These are phyloP conservation scores for Lepidocyrtinus sp. DNA, from an alignment of 2,888 invertebrate genomes.

Conservation along the genomic window DNA sequence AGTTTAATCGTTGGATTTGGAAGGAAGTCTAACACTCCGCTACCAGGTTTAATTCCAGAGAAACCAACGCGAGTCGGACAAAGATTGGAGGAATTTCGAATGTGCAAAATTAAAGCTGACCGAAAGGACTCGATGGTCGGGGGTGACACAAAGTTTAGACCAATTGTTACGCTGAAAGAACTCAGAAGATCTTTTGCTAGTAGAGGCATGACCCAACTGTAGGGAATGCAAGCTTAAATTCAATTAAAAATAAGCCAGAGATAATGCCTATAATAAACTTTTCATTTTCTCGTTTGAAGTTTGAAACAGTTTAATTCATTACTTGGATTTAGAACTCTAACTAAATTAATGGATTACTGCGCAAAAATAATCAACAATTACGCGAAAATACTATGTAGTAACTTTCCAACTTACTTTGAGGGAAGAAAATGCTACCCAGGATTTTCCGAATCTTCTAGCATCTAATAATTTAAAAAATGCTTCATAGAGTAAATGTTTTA, in stretches of 20 bases:
- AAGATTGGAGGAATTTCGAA: slow-evolving; percentile 31
- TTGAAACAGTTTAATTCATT: too few relatives aligned
- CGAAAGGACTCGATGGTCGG: neutral
- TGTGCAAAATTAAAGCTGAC: slow-evolving; percentile 28
- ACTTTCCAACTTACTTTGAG: too few relatives aligned
- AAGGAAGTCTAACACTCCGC: neutral
- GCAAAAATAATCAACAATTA: too few relatives aligned
- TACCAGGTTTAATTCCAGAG: neutral
- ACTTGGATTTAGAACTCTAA: too few relatives aligned
- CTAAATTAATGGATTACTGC: too few relatives aligned
- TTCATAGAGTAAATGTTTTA: slow-evolving; percentile 16
- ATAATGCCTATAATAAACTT: too few relatives aligned
- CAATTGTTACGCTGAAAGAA: slow-evolving; percentile 30
- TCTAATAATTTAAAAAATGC: slow-evolving; percentile 51
- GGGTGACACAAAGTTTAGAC: neutral
- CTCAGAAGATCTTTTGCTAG: slow-evolving; percentile 21
- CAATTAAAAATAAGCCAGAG: too few relatives aligned
- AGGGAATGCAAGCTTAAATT: too few relatives aligned
- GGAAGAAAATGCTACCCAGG: slow-evolving; percentile 67
- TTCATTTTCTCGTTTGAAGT: too few relatives aligned
- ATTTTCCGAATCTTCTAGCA: slow-evolving; percentile 63
- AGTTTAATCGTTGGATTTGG: neutral
- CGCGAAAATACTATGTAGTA: too few relatives aligned
- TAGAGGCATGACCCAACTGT: slow-evolving; percentile 27
- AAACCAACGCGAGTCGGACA: slow-evolving; percentile 30